phyloP scores from a whole-genome alignment of 35 echinoderm and acorn worm species.

The Lytechinus variegatus region DNA sequence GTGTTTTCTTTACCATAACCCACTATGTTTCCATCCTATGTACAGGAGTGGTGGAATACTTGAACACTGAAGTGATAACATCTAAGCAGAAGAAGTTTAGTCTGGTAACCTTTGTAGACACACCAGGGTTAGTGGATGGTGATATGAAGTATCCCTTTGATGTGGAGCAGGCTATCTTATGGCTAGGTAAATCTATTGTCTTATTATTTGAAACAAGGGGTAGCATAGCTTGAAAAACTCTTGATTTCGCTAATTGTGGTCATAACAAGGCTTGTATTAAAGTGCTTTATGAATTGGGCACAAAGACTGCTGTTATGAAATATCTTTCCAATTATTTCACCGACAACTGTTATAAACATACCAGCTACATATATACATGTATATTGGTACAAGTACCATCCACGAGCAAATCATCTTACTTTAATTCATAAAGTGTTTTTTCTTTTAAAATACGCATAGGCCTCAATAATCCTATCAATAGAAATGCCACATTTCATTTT shows the following conservation, averaged over 20 bases:
- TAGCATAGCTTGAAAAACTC: too few species aligned
- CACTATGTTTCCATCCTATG: background rate
- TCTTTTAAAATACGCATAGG: background rate
- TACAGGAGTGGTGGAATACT: constrained; percentile 91
- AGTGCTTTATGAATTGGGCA: too few species aligned
- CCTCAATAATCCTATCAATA: background rate
- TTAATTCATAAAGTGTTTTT: background rate
- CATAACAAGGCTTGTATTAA: too few species aligned
- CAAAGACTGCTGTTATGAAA: too few species aligned
- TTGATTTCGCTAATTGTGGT: too few species aligned
- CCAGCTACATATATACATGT: too few species aligned
- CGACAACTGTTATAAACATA: too few species aligned
- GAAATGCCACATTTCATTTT: background rate
- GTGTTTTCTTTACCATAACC: background rate
- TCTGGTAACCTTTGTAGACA: constrained; percentile 97
- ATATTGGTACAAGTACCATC: too few species aligned
- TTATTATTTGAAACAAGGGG: too few species aligned
- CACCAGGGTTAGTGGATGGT: constrained; percentile 90
- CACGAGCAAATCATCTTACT: background rate
- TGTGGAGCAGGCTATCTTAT: constrained; percentile 82
- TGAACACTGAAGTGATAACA: constrained; percentile 94
- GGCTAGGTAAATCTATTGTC: constrained; percentile 70
- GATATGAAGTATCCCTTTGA: constrained; percentile 99
- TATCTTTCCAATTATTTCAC: too few species aligned
- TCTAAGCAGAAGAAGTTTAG: constrained; percentile 99